A percentile compares a stretch with the other conserved stretches of the same genome.
phyloP scores from a whole-genome alignment of 2,888 invertebrate species.

The Oxycera nigricornis region DNA sequence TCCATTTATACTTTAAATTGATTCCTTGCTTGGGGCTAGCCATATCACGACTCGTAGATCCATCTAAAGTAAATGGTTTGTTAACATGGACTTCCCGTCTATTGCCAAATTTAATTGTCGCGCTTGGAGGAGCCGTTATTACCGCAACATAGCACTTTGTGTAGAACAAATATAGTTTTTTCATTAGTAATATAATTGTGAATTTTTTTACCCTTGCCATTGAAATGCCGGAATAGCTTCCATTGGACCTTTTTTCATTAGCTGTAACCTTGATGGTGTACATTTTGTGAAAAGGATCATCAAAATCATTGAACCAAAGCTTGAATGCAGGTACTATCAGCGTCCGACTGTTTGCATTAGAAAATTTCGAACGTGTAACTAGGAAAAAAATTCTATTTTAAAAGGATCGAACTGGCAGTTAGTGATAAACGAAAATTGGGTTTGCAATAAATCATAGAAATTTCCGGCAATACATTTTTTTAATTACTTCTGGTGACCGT shows the following conservation, averaged over 20 bases:
- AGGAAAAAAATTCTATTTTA: not conserved
- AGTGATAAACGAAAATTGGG: too few relatives aligned
- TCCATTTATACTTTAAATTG: conserved; percentile 41
- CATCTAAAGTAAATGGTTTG: conserved; percentile 8
- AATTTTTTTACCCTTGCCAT: conserved; percentile 3
- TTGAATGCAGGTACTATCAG: conserved; percentile 22
- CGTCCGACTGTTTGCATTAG: not conserved
- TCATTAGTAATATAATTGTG: not conserved
- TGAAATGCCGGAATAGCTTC: not conserved
- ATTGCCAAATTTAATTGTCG: conserved; percentile 35
- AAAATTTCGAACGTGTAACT: conserved; percentile 4
- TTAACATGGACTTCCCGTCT: conserved; percentile 21
- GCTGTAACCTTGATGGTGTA: conserved; percentile 22
- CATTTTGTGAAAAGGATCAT: not conserved
- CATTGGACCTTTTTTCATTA: not conserved
- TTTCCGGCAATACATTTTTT: too few relatives aligned
- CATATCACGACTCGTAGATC: conserved; percentile 39
- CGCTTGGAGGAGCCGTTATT: conserved; percentile 3
- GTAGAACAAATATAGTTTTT: not conserved
- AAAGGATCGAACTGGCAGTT: too few relatives aligned
- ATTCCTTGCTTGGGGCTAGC: not conserved
- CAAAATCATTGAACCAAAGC: conserved; percentile 29
- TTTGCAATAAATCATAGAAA: too few relatives aligned
- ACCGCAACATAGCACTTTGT: conserved; percentile 42
- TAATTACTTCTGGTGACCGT: too few relatives aligned